Evolutionary conservation across 2,113 vertebrate genomes (phyloP).

Genomic region (Mellivora capensis): DNA sequence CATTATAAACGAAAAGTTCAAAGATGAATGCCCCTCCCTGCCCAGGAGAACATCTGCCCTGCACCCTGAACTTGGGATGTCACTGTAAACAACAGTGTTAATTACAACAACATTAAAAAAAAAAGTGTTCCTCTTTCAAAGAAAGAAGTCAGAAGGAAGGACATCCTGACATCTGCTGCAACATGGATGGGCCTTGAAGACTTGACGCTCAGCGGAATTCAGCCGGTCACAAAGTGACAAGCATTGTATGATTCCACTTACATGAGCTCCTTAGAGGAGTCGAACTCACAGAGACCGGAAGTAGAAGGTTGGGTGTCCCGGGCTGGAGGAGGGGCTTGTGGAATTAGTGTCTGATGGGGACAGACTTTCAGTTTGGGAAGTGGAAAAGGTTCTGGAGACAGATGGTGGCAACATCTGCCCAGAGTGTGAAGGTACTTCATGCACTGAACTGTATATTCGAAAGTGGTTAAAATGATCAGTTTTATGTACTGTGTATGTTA

Average conservation of each 20-base stretch:
- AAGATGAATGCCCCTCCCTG: not conserved
- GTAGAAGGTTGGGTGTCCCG: not conserved
- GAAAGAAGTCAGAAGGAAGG: not conserved
- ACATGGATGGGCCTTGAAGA: not conserved
- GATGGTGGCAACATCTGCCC: not conserved
- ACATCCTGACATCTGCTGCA: not conserved
- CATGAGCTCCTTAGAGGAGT: not conserved
- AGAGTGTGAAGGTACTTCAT: not conserved
- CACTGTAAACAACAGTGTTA: not conserved
- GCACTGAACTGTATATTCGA: not conserved
- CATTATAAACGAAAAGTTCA: not conserved
- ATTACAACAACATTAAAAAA: not conserved
- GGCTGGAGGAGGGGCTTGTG: too few species aligned
- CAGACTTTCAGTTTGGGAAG: not conserved
- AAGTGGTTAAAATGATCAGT: not conserved
- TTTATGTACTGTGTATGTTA: not conserved
- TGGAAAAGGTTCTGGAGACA: not conserved
- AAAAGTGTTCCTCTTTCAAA: not conserved
- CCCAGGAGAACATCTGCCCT: rapidly evolving
- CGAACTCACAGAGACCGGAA: not conserved
- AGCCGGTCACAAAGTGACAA: not conserved
- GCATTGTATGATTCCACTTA: not conserved
- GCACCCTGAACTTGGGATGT: not conserved
- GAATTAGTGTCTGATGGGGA: not conserved
- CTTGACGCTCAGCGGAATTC: not conserved